These are phyloP conservation scores for Thyatira batis DNA, from an alignment of 2,888 invertebrate species.

Conservation along the genomic window DNA sequence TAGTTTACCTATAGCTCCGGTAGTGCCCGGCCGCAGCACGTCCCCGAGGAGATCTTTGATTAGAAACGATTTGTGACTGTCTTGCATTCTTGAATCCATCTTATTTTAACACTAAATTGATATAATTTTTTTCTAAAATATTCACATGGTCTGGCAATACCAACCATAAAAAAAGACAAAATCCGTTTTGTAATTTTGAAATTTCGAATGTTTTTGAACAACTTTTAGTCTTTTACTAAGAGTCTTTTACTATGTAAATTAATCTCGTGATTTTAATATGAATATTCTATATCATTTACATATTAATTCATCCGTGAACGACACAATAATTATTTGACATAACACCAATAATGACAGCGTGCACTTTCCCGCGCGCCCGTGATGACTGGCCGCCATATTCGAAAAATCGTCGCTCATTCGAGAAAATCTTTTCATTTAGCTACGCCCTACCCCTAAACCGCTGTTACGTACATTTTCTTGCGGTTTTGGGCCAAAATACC, in stretches of 20 bases:
- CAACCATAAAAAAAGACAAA: not conserved
- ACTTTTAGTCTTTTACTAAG: too few species aligned
- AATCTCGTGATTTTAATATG: not conserved
- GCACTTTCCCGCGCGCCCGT: slow-evolving; percentile 70
- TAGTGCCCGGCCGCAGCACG: slow-evolving; percentile 76
- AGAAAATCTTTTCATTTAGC: slow-evolving; percentile 78
- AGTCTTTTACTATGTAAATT: too few species aligned
- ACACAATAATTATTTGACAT: not conserved
- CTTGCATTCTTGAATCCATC: slow-evolving; percentile 76
- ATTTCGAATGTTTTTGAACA: not conserved
- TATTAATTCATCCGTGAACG: not conserved
- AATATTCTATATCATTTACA: not conserved
- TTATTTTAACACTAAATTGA: slow-evolving; percentile 3
- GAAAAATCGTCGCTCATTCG: slow-evolving; percentile 67
- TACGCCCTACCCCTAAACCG: slow-evolving; percentile 77
- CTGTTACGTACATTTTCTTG: slow-evolving; percentile 78
- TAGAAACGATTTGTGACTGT: slow-evolving; percentile 89
- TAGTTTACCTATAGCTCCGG: slow-evolving; percentile 37
- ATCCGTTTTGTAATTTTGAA: not conserved
- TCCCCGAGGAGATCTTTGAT: slow-evolving; percentile 93
- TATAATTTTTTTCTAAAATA: slow-evolving; percentile 5
- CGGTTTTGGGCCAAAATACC: slow-evolving; percentile 80
- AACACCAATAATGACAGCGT: slow-evolving; percentile 29
- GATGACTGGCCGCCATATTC: slow-evolving; percentile 74
- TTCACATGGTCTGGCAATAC: not conserved